These are phyloP conservation scores for Sinella curviseta DNA, from an alignment of 1,140 invertebrate species.

Conservation along the genomic window DNA sequence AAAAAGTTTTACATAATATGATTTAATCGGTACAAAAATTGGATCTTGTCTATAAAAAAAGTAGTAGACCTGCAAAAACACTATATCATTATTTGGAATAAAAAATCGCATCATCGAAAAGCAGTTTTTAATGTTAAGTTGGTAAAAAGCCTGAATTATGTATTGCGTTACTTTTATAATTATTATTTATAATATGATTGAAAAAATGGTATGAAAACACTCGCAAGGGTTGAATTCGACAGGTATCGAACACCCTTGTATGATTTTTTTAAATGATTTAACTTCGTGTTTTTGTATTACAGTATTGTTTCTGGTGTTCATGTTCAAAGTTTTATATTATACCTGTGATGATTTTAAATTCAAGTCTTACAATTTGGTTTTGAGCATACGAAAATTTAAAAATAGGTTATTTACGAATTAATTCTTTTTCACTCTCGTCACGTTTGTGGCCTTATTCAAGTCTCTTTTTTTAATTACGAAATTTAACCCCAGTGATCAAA, in stretches of 20 bases:
- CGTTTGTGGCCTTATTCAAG: not conserved
- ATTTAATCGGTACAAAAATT: constrained; percentile 21
- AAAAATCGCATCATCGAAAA: not conserved
- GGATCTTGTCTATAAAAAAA: not conserved
- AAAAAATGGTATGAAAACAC: not conserved
- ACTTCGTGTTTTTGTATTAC: constrained; percentile 9
- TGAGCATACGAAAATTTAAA: no score
- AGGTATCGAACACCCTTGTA: not conserved
- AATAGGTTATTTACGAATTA: no score
- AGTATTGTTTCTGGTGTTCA: constrained; percentile 24
- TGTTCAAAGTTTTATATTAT: constrained; percentile 3
- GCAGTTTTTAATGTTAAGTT: not conserved
- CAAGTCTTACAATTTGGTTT: no score
- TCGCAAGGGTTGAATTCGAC: not conserved
- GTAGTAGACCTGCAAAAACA: no score
- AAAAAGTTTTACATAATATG: constrained; percentile 1
- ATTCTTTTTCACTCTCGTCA: no score
- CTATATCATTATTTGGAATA: no score
- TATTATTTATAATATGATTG: not conserved
- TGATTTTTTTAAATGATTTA: constrained; percentile 7
- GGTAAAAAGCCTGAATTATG: not conserved
- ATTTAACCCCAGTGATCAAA: not conserved
- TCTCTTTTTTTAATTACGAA: not conserved
- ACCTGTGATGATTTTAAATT: not conserved
- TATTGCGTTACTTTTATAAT: not conserved